Percentiles rank a stretch among this genome's conserved stretches.
phyloP scores from a whole-genome alignment of 2,797 vertebrate genomes.

The Chelmon rostratus region DNA sequence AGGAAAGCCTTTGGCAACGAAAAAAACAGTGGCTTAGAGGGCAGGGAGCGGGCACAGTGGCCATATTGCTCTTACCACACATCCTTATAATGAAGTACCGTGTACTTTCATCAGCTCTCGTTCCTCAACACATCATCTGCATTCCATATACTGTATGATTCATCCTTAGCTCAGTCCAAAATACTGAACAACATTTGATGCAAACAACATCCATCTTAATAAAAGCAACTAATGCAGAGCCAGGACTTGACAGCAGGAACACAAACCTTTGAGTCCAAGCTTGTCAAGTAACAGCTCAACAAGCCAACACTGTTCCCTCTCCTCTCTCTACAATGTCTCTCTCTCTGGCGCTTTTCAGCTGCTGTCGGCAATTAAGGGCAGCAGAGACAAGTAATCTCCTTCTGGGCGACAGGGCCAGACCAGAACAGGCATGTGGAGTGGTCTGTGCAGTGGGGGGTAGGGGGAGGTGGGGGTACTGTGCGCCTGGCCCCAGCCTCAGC shows the following conservation, averaged over 20 bases:
- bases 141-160: constrained; percentile 22
- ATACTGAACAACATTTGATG: constrained; percentile 52
- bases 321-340: constrained; percentile 69
- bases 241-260: constrained; percentile 76
- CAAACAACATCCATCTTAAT: constrained; percentile 75
- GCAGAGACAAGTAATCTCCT: constrained; percentile 89
- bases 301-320: constrained; percentile 79
- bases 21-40: constrained; percentile 56
- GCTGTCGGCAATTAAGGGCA: constrained; percentile 88
- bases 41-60: constrained; percentile 53
- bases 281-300: constrained; percentile 80
- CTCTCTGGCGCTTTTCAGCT: constrained; percentile 83
- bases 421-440: constrained; percentile 82
- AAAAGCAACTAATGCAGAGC: constrained; percentile 64
- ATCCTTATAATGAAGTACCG: constrained; percentile 44
- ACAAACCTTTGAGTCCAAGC: constrained; percentile 76
- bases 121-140: constrained; percentile 35
- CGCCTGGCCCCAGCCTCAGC: constrained; percentile 75
- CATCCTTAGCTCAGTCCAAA: constrained; percentile 32
- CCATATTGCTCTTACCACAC: constrained; percentile 32
- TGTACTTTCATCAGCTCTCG: constrained; percentile 40
- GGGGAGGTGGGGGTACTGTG: constrained; percentile 27
- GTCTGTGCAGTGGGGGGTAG: constrained; percentile 64
- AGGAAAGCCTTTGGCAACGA: constrained; percentile 51
- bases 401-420: constrained; percentile 83